Base-by-base conservation (phyloP, 2,888 invertebrate genomes). In the Geotrupes spiniger region DNA sequence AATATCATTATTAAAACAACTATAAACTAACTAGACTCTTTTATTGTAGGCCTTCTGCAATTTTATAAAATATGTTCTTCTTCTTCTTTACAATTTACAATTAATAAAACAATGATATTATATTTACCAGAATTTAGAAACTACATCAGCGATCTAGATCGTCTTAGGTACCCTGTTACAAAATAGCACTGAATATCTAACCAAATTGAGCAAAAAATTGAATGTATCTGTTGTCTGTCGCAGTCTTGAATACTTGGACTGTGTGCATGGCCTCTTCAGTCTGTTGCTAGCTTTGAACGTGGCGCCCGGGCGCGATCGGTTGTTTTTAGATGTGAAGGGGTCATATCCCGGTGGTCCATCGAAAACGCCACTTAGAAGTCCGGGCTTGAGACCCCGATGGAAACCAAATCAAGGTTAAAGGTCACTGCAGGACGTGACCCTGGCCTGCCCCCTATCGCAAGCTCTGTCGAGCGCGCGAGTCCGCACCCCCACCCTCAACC, bases 321-420 rank as follows among this genome's bases (percentile, higher is more conserved):
- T 51, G 42, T 42, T 14, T 36, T 16, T 46, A 50, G 50, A 46
- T 50, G 46, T 51, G 51, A 51, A 51, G 46, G 49, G 49, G 49
- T 46, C 49, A 49, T 46, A 49, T 45, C 54, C 53, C 58, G 60
- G 59, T 53, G 58, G 62, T 54, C 21, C 21, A 55, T 55, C 57
- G 55, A 54, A 55, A 57, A 56, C 58, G 58, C 58, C 62, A 42
- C 51, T 52, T 54, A 58, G 57, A 57, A 61, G 59, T 62, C 75
- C 76, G 78, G 78, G 78, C 78, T 72, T 77, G 78, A 75, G 78
- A 78, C 77, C 81, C 81, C 76, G 78, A 82, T 85, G 85, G 84
- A 86, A 86, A 86, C 86, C 86, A 86, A 86, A 86, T 85, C 85
- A 84, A 84, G 77, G 79, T 76, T 76, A 69, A 82, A 82, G 81